A percentile compares a stretch with the other conserved stretches of the same genome.
Evolutionary conservation across 2,113 vertebrate genomes (phyloP).

Genomic region (Shinisaurus crocodilurus): DNA sequence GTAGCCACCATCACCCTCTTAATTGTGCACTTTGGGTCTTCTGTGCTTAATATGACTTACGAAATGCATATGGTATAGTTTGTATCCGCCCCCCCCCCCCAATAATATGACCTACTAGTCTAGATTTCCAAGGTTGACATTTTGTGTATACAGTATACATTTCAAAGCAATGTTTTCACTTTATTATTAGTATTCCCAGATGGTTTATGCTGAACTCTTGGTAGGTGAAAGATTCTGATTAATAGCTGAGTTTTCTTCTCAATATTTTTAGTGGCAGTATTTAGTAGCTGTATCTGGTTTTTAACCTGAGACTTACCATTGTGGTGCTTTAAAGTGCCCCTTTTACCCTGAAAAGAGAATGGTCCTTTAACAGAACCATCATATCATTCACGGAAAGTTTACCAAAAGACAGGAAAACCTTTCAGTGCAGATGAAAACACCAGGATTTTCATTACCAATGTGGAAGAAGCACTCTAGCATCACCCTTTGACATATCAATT

Average conservation of each 20-base stretch:
- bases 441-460: constrained; percentile 8
- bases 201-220: background rate
- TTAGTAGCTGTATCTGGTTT: constrained; percentile 7
- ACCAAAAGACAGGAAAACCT: background rate
- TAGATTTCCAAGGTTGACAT: background rate
- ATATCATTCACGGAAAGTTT: background rate
- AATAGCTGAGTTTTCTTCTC: constrained; percentile 26
- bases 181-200: background rate
- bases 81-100: background rate
- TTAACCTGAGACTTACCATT: constrained; percentile 6
- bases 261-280: constrained; percentile 24
- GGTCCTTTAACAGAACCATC: background rate
- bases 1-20: too few relatives aligned
- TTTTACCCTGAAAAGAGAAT: background rate
- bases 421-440: background rate
- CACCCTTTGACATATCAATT: background rate
- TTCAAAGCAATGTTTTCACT: background rate
- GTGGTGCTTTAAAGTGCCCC: background rate
- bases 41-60: background rate
- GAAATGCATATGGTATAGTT: background rate
- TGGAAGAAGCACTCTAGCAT: background rate
- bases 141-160: background rate
- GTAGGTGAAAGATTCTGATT: constrained; percentile 6
- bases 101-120: background rate
- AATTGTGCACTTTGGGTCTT: too few relatives aligned